These are phyloP conservation scores for Acronicta psi DNA, from an alignment of 2,888 invertebrate species.

Conservation along the genomic window DNA sequence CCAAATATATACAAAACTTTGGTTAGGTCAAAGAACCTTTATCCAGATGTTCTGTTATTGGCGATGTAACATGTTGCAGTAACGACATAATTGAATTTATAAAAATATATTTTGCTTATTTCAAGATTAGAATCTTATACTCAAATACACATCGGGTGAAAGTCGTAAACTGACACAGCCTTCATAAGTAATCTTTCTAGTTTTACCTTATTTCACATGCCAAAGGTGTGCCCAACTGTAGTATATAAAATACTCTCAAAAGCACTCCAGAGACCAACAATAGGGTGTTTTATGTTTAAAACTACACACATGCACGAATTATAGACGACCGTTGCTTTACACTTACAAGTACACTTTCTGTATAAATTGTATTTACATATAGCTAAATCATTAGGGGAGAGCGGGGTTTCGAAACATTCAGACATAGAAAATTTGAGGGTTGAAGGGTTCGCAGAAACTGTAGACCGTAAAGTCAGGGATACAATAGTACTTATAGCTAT, in stretches of 20 bases:
- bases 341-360: conserved; percentile 63
- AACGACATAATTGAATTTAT: conserved; percentile 19
- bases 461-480: conserved; percentile 61
- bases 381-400: conserved; percentile 48
- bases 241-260: conserved; percentile 76
- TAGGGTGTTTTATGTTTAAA: conserved; percentile 74
- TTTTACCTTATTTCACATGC: conserved; percentile 62
- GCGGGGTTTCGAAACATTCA: conserved; percentile 54
- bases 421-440: conserved; percentile 53
- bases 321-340: conserved; percentile 62
- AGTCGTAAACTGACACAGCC: conserved; percentile 54
- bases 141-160: conserved; percentile 32
- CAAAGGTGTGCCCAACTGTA: conserved; percentile 70
- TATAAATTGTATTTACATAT: conserved; percentile 58
- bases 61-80: conserved; percentile 32
- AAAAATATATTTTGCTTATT: conserved; percentile 11
- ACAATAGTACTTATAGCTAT: conserved; percentile 63
- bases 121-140: conserved; percentile 33
- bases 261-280: conserved; percentile 76
- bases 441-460: conserved; percentile 47
- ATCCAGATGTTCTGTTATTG: conserved; percentile 31
- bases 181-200: conserved; percentile 53
- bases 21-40: conserved; percentile 41
- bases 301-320: conserved; percentile 67
- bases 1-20: conserved; percentile 31